Evolutionary conservation across 2,797 vertebrate genomes (phyloP), one percentile per base, ranked within the genome.

Genomic region (Phataginus tricuspis): DNA sequence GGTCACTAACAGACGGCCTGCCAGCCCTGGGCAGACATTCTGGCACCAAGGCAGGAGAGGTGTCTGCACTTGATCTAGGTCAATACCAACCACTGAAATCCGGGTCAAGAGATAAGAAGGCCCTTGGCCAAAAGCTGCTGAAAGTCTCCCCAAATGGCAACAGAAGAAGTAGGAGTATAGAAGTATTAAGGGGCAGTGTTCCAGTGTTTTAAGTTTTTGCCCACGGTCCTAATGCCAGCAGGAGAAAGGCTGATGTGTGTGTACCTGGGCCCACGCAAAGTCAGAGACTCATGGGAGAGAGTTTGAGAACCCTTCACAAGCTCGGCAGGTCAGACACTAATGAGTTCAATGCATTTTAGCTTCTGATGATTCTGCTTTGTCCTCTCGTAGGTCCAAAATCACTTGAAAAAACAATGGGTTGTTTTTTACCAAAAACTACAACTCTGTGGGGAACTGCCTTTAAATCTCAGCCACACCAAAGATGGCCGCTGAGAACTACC

Each of bases 11-110:
- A 57, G 59, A 39, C 51, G 3, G 25, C n/a, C 0, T 4, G 4
- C 23, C 8, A 63, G n/a, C 29, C 27, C 42, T 1, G 1, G 1
- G 2, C 25, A 27, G 15, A 8, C 18, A 4, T 31, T 37, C 0
- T 5, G 45, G 34, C 9, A 3, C 49, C 13, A 37, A 29, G 27
- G 23, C 37, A 86, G 37, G 37, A 10, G 29, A 27, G 2, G 7
- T 7, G 2, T 51, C 45, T 42, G 42, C 1, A 0, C 64, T 61
- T 61, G 25, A 19, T 12, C 83, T 27, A 23, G 34, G 71, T 29
- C 1, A 29, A 18, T 5, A n/a, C 34, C 37, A 69, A 51, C 59
- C 31, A 4, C 27, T 66, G 79, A 86, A 29, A 23, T 55, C 51
- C 0, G 21, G n/a, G 21, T 63, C 72, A 42, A 69, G 79, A 51